Base-by-base conservation (phyloP, 2,113 vertebrate species). In the Alectura lathami region DNA sequence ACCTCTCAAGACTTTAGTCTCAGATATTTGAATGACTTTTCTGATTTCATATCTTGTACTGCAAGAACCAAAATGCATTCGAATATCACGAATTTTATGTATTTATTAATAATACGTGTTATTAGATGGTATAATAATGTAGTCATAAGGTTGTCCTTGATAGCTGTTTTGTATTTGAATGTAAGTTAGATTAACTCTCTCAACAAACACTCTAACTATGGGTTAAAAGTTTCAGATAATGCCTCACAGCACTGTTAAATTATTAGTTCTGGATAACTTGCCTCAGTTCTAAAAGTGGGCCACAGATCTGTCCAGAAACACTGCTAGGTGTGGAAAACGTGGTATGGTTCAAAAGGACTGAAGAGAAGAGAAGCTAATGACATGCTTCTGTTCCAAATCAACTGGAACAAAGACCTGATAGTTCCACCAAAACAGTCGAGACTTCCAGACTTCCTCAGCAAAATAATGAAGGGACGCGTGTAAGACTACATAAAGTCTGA, bases 271-370 rank as follows among this genome's bases (percentile, higher is more conserved):
- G 9, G 11, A 80, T 72, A 89, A 89, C 18, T 73, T 80, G 29
- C 18, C 54, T 67, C 15, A 3, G 23, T 75, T 84, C 22, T 27
- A 36, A 79, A 68, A 75, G 21, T 8, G 17, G 51, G 17, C 40
- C 43, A 51, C 73, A 63, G 21, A 36, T 87, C 68, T 67, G 56
- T 50, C 47, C 47, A 36, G 43, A 84, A 36, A 78, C 75, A 51
- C 32, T 72, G 26, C 43, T 76, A 5, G 11, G 51, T 50, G 32
- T 23, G 32, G 78, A 89, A 91, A 92, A 75, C 26, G 20, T 70
- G 15, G 9, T 34, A 53, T 59, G 42, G 68, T 93, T 86, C 67
- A 96, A 89, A 89, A 93, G 82, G 27, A 79, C 42, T 80, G 92
- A 56, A 80, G 91, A 91, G 42, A 76, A 86, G 4, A 53, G 72